Evolutionary conservation across 2,113 vertebrate genomes (phyloP), one percentile per base, ranked within the genome.

Genomic region (Lethenteron camtschaticum): DNA sequence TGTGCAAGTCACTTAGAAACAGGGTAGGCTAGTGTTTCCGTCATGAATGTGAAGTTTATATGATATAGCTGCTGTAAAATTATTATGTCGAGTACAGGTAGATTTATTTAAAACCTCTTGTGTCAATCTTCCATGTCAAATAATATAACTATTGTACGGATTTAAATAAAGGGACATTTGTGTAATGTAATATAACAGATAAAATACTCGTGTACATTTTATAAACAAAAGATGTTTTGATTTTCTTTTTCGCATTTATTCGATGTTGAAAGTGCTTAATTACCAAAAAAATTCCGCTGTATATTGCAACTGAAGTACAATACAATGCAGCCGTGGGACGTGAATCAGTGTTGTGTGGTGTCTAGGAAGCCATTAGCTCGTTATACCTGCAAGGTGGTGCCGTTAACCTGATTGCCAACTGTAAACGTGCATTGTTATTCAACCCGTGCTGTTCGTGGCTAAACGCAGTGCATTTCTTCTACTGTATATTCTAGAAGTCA

Each of bases 161-260:
- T 66, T 66, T 66, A 16, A 66, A 66, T 16, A 11, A 66, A 66
- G 10, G 63, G 63, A 66, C 63, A 66, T 66, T 66, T 66, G n/a
- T 66, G 63, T 66, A 66, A 66, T 16, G 24, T 66, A 66, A 66
- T 66, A 66, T 66, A 9, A 66, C 24, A 66, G 24, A 16, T n/a
- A 66, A 66, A 63, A 63, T 9, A 66, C 63, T 11, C n/a, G 63
- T 66, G 63, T 66, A 66, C 63, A 66, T 66, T 66, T 66, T 66
- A 24, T 41, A 66, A 66, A 66, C 63, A 10, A 66, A 66, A 66
- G n/a, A 41, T 41, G 41, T 66, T 66, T 16, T 66, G 63, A 66
- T 66, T 66, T 24, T 66, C 24, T 66, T 9, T 16, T 24, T 11
- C 9, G 24, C 24, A 66, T 16, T 66, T 16, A 66, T 66, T 66